Evolutionary conservation across 2,113 vertebrate species (phyloP).

Genomic region (Nanorana parkeri): DNA sequence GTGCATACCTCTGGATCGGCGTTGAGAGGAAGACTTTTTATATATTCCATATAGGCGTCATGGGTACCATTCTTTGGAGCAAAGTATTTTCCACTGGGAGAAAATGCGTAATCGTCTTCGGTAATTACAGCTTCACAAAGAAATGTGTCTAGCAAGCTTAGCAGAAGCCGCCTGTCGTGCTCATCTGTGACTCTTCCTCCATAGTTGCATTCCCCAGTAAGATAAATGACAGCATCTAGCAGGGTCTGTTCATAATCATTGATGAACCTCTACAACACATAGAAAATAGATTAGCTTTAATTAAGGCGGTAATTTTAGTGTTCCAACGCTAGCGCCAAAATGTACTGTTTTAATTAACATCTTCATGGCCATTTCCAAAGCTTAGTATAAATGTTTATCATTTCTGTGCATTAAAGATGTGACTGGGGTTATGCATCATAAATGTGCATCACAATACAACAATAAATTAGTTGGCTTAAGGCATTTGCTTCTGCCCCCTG

Average conservation of each 20-base stretch:
- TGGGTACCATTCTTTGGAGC: conserved; percentile 45
- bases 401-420: neutral
- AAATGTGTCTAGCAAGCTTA: conserved; percentile 61
- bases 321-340: neutral
- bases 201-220: conserved; percentile 56
- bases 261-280: conserved; percentile 46
- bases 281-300: conserved; percentile 5
- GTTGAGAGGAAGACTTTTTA: conserved; percentile 66
- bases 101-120: conserved; percentile 64
- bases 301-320: neutral
- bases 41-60: conserved; percentile 62
- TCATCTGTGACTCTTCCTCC: conserved; percentile 58
- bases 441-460: too few species aligned
- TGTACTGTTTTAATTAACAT: neutral
- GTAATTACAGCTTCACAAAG: conserved; percentile 62
- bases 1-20: conserved; percentile 65
- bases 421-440: neutral
- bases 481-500: too few species aligned
- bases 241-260: conserved; percentile 61
- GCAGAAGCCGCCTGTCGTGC: conserved; percentile 60
- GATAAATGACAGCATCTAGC: conserved; percentile 62
- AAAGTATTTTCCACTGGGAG: conserved; percentile 63
- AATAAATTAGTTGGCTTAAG: too few species aligned
- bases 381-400: neutral
- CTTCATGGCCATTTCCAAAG: neutral